These are phyloP conservation scores for Sebastes iracundus DNA, from an alignment of 2,797 vertebrate genomes.

Conservation along the genomic window DNA sequence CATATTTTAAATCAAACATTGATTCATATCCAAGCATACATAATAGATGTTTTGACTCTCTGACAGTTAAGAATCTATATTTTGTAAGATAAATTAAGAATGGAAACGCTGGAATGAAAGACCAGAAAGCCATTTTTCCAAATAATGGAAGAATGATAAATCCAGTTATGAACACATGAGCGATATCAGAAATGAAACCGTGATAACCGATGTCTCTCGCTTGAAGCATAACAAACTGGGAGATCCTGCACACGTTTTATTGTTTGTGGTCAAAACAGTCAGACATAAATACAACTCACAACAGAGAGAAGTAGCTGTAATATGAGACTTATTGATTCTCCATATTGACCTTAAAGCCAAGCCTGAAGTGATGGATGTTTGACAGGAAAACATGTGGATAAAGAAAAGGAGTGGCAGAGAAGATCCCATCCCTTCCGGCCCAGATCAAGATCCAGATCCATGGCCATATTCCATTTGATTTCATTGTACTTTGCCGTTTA, in stretches of 20 bases:
- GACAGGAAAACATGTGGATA: conserved; percentile 35
- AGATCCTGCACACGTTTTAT: not conserved
- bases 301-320: conserved; percentile 31
- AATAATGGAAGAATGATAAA: not conserved
- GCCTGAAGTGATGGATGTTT: conserved; percentile 56
- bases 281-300: not conserved
- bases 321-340: conserved; percentile 55
- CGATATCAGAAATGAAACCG: not conserved
- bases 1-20: not conserved
- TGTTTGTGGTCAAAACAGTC: not conserved
- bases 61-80: not conserved
- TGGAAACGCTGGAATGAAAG: not conserved
- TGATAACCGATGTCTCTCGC: not conserved
- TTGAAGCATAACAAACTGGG: not conserved
- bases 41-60: conserved; percentile 5
- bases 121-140: not conserved
- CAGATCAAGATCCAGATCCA: not conserved
- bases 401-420: not conserved
- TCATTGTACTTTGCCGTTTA: conserved; percentile 18
- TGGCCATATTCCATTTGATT: conserved; percentile 25
- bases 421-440: not conserved
- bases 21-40: not conserved
- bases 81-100: not conserved
- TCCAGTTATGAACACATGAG: not conserved
- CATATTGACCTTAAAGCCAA: conserved; percentile 52